Conservation (phyloP, 2,113 vertebrate genomes). For the Capreolus pygargus region DNA sequence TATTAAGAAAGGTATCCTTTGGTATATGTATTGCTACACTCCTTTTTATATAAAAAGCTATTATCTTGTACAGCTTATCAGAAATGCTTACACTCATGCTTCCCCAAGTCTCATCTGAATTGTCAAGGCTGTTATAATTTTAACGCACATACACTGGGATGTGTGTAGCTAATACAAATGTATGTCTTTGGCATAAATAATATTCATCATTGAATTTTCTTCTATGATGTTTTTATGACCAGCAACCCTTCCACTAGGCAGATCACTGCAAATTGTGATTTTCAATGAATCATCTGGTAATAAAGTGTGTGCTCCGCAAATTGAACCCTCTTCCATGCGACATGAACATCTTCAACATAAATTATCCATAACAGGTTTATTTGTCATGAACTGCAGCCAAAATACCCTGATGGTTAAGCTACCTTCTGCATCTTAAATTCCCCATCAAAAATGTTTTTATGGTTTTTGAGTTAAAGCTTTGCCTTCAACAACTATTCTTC, state of each 20-base stretch:
- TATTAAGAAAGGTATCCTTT: neutral
- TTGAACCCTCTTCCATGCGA: conserved; percentile 40
- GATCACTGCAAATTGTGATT: conserved; percentile 52
- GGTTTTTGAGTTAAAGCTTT: conserved; percentile 46
- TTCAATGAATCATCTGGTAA: conserved; percentile 71
- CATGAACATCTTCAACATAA: conserved; percentile 59
- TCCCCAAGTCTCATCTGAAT: conserved; percentile 40
- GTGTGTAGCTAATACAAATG: conserved; percentile 50
- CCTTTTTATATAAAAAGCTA: conserved; percentile 19
- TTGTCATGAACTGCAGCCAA: conserved; percentile 63
- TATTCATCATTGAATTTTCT: conserved; percentile 53
- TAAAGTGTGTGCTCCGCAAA: conserved; percentile 54
- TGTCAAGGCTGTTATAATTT: conserved; percentile 55
- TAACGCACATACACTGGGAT: conserved; percentile 29
- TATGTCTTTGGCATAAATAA: conserved; percentile 69
- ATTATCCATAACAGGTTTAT: conserved; percentile 68
- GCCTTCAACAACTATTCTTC: conserved; percentile 18
- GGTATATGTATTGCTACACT: neutral
- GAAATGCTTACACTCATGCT: conserved; percentile 31
- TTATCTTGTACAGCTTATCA: neutral
- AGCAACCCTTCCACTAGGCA: conserved; percentile 52
- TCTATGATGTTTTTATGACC: conserved; percentile 52
- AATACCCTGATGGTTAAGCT: conserved; percentile 56
- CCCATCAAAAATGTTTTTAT: conserved; percentile 50
- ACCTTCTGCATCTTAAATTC: conserved; percentile 56